Conservation (phyloP, 2,113 vertebrate species). For the Rhinichthys klamathensis region DNA sequence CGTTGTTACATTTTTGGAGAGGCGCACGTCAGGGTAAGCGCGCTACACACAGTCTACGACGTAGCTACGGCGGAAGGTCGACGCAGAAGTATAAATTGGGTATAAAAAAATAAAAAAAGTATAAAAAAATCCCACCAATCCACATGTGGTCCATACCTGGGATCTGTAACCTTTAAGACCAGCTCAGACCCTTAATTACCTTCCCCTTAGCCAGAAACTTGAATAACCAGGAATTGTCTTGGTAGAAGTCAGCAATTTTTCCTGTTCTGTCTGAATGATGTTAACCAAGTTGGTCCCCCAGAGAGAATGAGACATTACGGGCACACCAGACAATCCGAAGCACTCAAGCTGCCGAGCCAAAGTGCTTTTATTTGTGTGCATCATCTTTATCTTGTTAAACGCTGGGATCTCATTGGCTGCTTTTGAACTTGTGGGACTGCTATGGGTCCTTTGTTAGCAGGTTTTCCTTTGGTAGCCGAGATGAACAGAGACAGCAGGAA, state of each 20-base stretch:
- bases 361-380: constrained; percentile 35
- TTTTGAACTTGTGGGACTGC: constrained; percentile 53
- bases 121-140: neutral
- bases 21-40: too few relatives aligned
- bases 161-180: neutral
- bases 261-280: neutral
- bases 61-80: too few relatives aligned
- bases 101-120: too few relatives aligned
- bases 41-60: too few relatives aligned
- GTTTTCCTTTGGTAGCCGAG: constrained; percentile 50
- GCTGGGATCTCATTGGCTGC: constrained; percentile 37
- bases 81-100: too few relatives aligned
- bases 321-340: neutral
- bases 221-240: constrained; percentile 10
- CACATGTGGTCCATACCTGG: neutral
- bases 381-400: constrained; percentile 44
- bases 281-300: neutral
- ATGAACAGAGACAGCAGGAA: constrained; percentile 56
- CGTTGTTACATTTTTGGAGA: too few relatives aligned
- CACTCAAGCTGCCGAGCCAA: neutral
- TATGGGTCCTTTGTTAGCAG: constrained; percentile 29
- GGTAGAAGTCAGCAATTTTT: constrained; percentile 7
- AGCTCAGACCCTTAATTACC: constrained; percentile 18
- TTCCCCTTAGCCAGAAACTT: neutral
- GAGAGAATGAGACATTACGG: constrained; percentile 15